Evolutionary conservation across 2,888 invertebrate genomes (phyloP), one percentile per base, ranked within the genome.

Genomic region (Eilema caniola): DNA sequence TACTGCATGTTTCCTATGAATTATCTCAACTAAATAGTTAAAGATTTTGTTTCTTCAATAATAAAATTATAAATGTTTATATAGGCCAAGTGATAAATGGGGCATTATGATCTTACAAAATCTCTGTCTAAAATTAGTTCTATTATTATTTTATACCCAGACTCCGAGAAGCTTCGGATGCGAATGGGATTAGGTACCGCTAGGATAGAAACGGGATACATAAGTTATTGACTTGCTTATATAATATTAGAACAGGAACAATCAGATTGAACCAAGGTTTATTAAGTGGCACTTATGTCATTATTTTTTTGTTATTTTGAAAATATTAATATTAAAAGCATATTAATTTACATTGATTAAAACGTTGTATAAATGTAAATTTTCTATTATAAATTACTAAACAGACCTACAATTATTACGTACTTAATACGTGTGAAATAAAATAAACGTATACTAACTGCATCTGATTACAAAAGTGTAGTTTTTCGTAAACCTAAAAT

Each of bases 201-300:
- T n/a, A n/a, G n/a, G n/a, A n/a, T n/a, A n/a, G n/a, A n/a, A n/a
- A n/a, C n/a, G n/a, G 53, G 8, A n/a, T 53, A n/a, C n/a, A n/a
- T 53, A 53, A 53, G 8, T 53, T n/a, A n/a, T 53, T 53, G 4
- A 53, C 5, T 53, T 20, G 20, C 0, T 20, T 20, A 20, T 20
- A 47, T 47, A 47, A 47, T 47, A 16, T 53, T 53, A 10, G 53
- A 53, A n/a, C 53, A 53, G 53, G 7, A 47, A 53, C 53, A 53
- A n/a, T 1, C 10, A 2, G n/a, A n/a, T n/a, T 7, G n/a, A 53
- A n/a, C n/a, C n/a, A 53, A 53, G n/a, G n/a, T n/a, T 53, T 53
- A 53, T 53, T 53, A n/a, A 53, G 20, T 53, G 53, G 53, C 53
- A 53, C n/a, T 53, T n/a, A 53, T 53, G 53, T 53, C 53, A n/a